Evolutionary conservation across 2,888 invertebrate species (phyloP).

Genomic region (Lepas anatifera): DNA sequence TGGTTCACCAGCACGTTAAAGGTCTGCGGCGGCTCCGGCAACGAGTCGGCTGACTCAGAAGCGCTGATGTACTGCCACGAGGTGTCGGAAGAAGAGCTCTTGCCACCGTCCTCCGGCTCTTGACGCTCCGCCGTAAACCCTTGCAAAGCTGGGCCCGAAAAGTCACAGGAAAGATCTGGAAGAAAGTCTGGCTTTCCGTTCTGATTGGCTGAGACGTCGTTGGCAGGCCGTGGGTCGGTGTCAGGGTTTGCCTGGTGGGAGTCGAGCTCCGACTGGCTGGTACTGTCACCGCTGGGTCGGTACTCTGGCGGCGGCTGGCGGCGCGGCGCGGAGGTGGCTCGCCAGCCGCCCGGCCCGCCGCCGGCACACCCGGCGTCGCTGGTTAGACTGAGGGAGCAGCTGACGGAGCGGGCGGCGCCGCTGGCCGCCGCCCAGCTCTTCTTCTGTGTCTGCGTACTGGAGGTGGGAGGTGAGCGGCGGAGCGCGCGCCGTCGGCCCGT

Average conservation of each 20-base stretch:
- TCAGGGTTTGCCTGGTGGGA: neutral
- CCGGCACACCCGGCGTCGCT: constrained; percentile 1
- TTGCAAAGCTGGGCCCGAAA: too few species aligned
- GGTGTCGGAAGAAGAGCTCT: too few species aligned
- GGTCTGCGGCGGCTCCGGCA: neutral
- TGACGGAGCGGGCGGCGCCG: neutral
- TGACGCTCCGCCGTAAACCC: too few species aligned
- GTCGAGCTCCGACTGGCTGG: neutral
- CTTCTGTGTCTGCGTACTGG: neutral
- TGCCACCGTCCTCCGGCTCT: too few species aligned
- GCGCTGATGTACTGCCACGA: constrained; percentile 19
- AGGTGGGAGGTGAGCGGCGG: neutral
- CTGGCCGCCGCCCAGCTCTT: neutral
- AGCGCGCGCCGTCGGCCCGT: constrained; percentile 19
- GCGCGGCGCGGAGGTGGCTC: neutral
- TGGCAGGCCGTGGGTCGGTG: neutral
- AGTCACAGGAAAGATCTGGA: too few species aligned
- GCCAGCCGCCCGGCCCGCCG: neutral
- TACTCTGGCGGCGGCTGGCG: neutral
- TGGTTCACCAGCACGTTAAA: constrained; percentile 5
- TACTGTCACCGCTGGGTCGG: neutral
- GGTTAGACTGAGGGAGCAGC: neutral
- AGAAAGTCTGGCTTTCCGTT: too few species aligned
- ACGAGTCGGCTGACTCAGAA: neutral
- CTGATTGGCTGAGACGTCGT: too few species aligned